phyloP scores from a whole-genome alignment of 1,140 invertebrate species.

The Papilio polyxenes region DNA sequence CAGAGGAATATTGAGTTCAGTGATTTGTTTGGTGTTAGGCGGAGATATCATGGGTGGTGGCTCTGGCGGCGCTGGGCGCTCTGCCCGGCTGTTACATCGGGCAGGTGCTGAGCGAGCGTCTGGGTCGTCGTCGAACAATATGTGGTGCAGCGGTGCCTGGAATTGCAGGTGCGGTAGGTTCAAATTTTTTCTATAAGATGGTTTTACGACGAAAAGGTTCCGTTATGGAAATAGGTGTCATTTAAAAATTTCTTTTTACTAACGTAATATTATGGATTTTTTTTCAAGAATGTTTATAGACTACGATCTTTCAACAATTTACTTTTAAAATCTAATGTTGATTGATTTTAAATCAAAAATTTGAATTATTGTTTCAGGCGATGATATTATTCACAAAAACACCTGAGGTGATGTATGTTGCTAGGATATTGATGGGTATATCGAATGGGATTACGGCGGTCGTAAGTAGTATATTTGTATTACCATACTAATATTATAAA shows the following conservation, averaged over 20 bases:
- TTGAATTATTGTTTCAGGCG: constrained; percentile 80
- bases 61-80: constrained; percentile 85
- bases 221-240: too few relatives aligned
- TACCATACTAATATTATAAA: not conserved
- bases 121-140: constrained; percentile 84
- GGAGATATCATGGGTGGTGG: constrained; percentile 85
- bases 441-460: constrained; percentile 83
- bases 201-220: too few relatives aligned
- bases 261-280: too few relatives aligned
- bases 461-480: constrained; percentile 62
- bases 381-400: constrained; percentile 80
- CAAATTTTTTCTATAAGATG: not conserved
- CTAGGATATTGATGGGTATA: constrained; percentile 82
- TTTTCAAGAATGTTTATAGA: too few relatives aligned
- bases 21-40: constrained; percentile 49
- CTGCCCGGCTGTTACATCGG: constrained; percentile 82
- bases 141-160: constrained; percentile 81
- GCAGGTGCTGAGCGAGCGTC: constrained; percentile 81
- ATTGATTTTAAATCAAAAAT: too few relatives aligned
- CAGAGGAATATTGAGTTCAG: too few relatives aligned
- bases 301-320: too few relatives aligned
- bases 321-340: too few relatives aligned
- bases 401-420: constrained; percentile 77
- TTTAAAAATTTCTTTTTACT: too few relatives aligned
- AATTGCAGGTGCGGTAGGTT: constrained; percentile 76